Percentiles rank a stretch among this genome's conserved stretches.
Conservation (phyloP, 2,113 vertebrate species). For the Mugil cephalus region DNA sequence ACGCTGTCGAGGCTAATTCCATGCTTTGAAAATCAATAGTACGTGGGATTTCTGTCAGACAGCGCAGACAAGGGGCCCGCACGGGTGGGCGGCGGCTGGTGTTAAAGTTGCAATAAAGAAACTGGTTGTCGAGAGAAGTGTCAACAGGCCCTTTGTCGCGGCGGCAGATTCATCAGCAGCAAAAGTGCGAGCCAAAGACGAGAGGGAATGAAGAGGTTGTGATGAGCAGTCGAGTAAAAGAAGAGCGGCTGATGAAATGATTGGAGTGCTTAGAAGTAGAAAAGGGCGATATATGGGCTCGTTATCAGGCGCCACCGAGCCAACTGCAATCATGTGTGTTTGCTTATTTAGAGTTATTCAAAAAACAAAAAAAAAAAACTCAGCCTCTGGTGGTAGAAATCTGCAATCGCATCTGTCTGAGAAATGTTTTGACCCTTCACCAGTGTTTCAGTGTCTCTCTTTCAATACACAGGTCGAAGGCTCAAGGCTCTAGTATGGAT, state of each 20-base stretch:
- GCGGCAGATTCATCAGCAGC: conserved; percentile 38
- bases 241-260: conserved; percentile 81
- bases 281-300: conserved; percentile 37
- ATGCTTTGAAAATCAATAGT: conserved; percentile 44
- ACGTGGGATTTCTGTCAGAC: conserved; percentile 46
- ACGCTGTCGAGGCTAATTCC: conserved; percentile 38
- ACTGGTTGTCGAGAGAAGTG: conserved; percentile 33
- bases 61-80: conserved; percentile 29
- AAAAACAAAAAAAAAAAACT: conserved; percentile 7
- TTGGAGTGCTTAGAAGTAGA: conserved; percentile 57
- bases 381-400: conserved; percentile 10
- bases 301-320: conserved; percentile 49
- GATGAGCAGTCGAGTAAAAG: conserved; percentile 72
- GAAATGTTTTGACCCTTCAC: neutral
- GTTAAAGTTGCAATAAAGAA: conserved; percentile 51
- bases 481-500: conserved; percentile 45
- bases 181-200: conserved; percentile 37
- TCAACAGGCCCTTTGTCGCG: conserved; percentile 49
- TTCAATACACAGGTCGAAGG: no score
- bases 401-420: conserved; percentile 14
- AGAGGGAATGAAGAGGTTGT: conserved; percentile 69
- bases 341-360: conserved; percentile 61
- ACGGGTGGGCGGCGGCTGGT: conserved; percentile 26
- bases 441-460: neutral
- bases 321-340: conserved; percentile 41